Base-by-base conservation (phyloP, 2,113 vertebrate species). In the Trematocara variabile region DNA sequence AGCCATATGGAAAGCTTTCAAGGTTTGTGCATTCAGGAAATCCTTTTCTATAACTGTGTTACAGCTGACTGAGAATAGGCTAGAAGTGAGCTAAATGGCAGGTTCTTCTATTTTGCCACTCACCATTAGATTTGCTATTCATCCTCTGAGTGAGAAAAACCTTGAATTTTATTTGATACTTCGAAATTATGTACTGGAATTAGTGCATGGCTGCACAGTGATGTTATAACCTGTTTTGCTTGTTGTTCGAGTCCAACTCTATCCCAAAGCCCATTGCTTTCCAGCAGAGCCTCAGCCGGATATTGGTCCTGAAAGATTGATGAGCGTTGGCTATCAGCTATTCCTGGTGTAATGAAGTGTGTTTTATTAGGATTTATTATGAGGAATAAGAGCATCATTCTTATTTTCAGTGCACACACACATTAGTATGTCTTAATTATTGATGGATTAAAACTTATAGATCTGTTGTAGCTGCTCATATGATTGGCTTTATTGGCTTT, bases 361-460 rank as follows among this genome's bases (percentile, higher is more conserved):
- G 84, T 80, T 90, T 93, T 87, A 91, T 91, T 93, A 87, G 91
- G 88, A 94, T 93, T 94, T 91, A 85, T 90, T 85, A 80, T 68
- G 75, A 84, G 37, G 33, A 80, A 84, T 77, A 83, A 78, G 52
- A 54, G 54, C 86, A 91, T 93, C 80, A 54, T 83, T 87, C 82
- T 86, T 90, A 22, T 89, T 93, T 92, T 68, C 80, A 85, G 53
- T 89, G 85, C 80, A 58, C 79, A 79, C 52, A 53, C 79, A 86
- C 81, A 92, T 93, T 84, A 81, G 39, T 79, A 63, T 87, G 37
- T 90, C 79, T 92, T 92, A 87, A 94, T 94, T 93, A 92, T 89
- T 84, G 70, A 89, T 92, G 28, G 68, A 78, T 88, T 84, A 14
- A 78, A 86, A 85, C 84, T 50, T 82, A 83, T 8, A 58, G 46